These are phyloP conservation scores for Linurgus olivaceus DNA, from an alignment of 2,797 vertebrate genomes.

Conservation along the genomic window DNA sequence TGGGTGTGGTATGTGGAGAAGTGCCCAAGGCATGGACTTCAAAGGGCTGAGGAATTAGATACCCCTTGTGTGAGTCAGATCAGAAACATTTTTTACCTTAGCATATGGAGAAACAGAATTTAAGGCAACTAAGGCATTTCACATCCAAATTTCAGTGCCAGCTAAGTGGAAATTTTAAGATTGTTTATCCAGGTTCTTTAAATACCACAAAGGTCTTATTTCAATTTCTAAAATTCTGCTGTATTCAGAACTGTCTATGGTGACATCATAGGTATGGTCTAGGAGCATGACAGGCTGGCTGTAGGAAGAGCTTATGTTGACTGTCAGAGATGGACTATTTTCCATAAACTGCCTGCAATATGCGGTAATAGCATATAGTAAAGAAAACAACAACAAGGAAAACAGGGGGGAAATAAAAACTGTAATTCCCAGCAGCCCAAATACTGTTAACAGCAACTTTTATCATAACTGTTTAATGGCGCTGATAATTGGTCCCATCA, in stretches of 20 bases:
- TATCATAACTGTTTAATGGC: background rate
- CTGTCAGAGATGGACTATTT: background rate
- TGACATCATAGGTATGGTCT: background rate
- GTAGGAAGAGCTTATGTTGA: background rate
- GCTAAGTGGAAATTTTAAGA: background rate
- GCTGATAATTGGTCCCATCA: background rate
- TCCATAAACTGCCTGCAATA: background rate
- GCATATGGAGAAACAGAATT: background rate
- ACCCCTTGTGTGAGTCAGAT: background rate
- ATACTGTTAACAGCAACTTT: background rate
- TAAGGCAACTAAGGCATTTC: background rate
- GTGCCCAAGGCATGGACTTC: background rate
- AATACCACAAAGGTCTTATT: background rate
- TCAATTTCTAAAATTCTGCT: background rate
- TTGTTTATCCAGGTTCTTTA: background rate
- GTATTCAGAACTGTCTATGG: background rate
- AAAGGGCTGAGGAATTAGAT: background rate
- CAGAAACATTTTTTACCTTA: background rate
- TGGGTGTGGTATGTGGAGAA: background rate
- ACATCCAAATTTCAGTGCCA: background rate
- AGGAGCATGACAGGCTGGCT: background rate
- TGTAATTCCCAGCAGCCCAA: background rate
- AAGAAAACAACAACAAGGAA: background rate
- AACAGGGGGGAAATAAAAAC: rapidly evolving
- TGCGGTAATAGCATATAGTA: background rate